A percentile compares a stretch with the other conserved stretches of the same genome.
phyloP scores from a whole-genome alignment of 2,797 vertebrate genomes.

The Neoniphon sammara region DNA sequence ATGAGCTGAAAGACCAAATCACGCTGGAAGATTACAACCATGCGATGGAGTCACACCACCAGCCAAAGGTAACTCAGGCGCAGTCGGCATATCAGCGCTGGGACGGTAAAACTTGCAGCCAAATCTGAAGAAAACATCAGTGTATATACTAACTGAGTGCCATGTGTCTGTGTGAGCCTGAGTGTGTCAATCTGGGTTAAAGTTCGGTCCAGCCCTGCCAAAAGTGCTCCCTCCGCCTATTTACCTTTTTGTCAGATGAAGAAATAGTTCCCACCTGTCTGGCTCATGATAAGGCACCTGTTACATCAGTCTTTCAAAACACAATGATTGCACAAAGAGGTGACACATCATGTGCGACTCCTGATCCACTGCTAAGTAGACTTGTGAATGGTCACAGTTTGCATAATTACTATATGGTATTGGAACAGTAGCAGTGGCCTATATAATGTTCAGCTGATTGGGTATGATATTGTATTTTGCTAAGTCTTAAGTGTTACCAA shows the following conservation, averaged over 20 bases:
- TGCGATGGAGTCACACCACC: conserved; percentile 20
- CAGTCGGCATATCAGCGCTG: neutral
- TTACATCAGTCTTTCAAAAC: conserved; percentile 7
- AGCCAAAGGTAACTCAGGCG: conserved; percentile 20
- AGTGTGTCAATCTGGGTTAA: conserved; percentile 17
- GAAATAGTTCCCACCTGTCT: conserved; percentile 5
- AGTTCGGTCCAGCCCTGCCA: conserved; percentile 13
- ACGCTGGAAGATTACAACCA: neutral
- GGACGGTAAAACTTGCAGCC: neutral
- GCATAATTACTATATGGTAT: no score
- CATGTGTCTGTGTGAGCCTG: neutral
- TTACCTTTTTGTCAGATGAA: conserved; percentile 15
- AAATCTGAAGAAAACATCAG: neutral
- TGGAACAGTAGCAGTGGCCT: no score
- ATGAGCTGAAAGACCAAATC: conserved; percentile 30
- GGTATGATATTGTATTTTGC: no score
- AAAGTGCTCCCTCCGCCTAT: conserved; percentile 13
- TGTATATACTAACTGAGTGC: neutral
- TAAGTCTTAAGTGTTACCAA: no score
- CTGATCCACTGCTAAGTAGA: no score
- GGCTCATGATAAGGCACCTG: conserved; percentile 10
- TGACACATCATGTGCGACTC: neutral
- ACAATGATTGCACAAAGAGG: neutral
- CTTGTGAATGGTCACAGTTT: no score
- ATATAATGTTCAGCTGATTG: no score